phyloP scores from a whole-genome alignment of 2,888 invertebrate genomes.

The Leucoma salicis region DNA sequence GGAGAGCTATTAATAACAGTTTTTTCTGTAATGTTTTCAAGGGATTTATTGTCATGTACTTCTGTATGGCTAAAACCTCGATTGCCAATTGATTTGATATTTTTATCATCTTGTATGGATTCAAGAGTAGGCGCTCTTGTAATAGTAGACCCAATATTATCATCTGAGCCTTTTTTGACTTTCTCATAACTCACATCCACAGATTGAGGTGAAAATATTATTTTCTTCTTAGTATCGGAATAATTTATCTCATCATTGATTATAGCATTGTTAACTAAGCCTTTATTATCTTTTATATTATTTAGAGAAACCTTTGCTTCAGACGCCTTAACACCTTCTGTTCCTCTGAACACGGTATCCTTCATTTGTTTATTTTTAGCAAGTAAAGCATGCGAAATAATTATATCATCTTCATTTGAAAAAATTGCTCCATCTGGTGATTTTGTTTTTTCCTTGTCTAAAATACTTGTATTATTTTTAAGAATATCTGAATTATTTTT shows the following conservation, averaged over 20 bases:
- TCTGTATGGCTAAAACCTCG: not conserved
- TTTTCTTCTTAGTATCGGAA: too few species aligned
- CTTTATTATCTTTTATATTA: conserved; percentile 2
- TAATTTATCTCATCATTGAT: conserved; percentile 3
- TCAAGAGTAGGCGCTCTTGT: not conserved
- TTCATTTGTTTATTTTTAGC: conserved; percentile 4
- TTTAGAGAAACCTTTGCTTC: conserved; percentile 3
- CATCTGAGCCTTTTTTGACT: not conserved
- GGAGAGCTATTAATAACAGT: conserved; percentile 4
- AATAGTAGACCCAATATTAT: not conserved
- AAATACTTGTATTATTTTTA: conserved; percentile 15
- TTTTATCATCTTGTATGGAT: not conserved
- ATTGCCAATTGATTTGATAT: conserved; percentile 1
- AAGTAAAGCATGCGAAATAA: too few species aligned
- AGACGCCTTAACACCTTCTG: conserved; percentile 7
- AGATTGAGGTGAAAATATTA: too few species aligned
- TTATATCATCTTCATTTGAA: too few species aligned
- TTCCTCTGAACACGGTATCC: not conserved
- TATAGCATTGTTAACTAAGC: conserved; percentile 3
- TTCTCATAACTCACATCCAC: too few species aligned
- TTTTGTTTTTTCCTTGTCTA: conserved; percentile 13
- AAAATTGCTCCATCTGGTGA: not conserved
- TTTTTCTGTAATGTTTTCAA: not conserved
- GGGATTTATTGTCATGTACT: conserved; percentile 5
- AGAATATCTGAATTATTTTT: conserved; percentile 14